Evolutionary conservation across 2,797 vertebrate genomes (phyloP).

Genomic region (Periophthalmus magnuspinnatus): DNA sequence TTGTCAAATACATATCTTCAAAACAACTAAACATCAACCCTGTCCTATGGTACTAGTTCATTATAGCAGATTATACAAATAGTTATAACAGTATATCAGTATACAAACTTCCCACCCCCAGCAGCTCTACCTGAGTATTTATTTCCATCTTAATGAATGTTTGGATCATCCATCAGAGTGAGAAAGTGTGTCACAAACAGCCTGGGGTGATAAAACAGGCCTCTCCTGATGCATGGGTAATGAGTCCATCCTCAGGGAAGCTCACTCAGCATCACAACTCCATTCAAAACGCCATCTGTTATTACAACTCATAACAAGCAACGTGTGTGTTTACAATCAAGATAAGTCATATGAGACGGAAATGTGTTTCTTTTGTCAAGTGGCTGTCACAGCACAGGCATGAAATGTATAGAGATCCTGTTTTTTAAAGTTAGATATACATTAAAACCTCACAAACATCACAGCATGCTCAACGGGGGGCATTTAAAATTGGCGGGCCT

Average conservation of each 20-base stretch:
- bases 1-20: too few relatives aligned
- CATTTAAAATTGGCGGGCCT: not conserved
- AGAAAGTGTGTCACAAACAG: constrained; percentile 51
- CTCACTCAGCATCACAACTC: constrained; percentile 48
- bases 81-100: not conserved
- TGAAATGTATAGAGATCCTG: not conserved
- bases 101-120: not conserved
- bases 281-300: constrained; percentile 68
- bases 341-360: constrained; percentile 45
- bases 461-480: not conserved
- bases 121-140: constrained; percentile 28
- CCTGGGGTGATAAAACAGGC: constrained; percentile 47
- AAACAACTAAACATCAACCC: too few relatives aligned
- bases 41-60: too few relatives aligned
- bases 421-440: not conserved
- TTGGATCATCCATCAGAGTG: constrained; percentile 21
- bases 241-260: constrained; percentile 66
- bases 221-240: constrained; percentile 62
- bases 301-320: constrained; percentile 40
- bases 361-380: constrained; percentile 53
- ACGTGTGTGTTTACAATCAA: constrained; percentile 37
- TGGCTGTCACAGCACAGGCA: constrained; percentile 27
- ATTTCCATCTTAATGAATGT: constrained; percentile 57
- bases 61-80: not conserved
- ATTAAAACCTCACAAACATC: not conserved